Evolutionary conservation across 2,888 invertebrate species (phyloP).

Genomic region (Exocentrus adspersus): DNA sequence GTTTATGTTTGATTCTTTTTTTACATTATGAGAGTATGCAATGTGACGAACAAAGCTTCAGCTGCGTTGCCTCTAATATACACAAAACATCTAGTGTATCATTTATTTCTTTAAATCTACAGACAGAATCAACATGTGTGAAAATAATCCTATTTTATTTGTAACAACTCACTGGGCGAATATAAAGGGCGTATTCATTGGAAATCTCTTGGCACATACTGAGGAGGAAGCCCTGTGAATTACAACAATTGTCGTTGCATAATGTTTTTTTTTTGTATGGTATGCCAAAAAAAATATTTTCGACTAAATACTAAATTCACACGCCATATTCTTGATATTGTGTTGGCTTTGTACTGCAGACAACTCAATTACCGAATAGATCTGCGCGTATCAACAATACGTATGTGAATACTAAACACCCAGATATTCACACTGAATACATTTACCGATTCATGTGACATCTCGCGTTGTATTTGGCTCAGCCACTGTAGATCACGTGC

Average conservation of each 20-base stretch:
- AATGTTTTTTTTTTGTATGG: background rate
- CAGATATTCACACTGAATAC: constrained; percentile 49
- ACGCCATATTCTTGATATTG: background rate
- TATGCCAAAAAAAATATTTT: too few relatives aligned
- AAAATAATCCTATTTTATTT: constrained; percentile 60
- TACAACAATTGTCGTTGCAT: background rate
- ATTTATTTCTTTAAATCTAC: constrained; percentile 47
- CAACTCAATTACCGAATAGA: constrained; percentile 48
- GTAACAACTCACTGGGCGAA: constrained; percentile 56
- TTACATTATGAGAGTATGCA: background rate
- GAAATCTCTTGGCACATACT: constrained; percentile 46
- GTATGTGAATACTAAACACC: constrained; percentile 50
- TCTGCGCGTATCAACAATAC: constrained; percentile 46
- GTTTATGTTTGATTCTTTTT: too few relatives aligned
- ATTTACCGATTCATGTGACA: constrained; percentile 49
- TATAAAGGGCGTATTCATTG: constrained; percentile 58
- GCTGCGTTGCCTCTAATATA: constrained; percentile 8
- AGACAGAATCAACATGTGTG: constrained; percentile 56
- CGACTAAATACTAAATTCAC: too few relatives aligned
- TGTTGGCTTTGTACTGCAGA: constrained; percentile 29
- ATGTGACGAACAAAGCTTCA: background rate
- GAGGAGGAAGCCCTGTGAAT: constrained; percentile 27
- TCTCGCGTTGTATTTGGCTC: constrained; percentile 54
- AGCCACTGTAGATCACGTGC: constrained; percentile 61
- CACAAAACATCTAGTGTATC: constrained; percentile 37